Evolutionary conservation across 1,140 invertebrate species (phyloP).

Genomic region (Ctenoplectra terminalis): DNA sequence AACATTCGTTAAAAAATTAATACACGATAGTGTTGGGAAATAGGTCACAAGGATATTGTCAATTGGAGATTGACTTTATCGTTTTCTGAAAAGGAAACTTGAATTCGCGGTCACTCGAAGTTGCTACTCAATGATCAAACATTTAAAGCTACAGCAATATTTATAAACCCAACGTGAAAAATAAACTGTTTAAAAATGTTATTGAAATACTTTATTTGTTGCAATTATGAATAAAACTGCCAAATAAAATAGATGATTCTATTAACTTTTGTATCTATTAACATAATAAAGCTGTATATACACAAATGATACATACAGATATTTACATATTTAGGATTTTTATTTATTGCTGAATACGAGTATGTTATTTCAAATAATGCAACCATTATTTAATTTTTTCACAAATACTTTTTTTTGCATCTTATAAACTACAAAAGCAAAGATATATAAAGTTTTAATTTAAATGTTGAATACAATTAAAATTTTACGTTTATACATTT

Average conservation of each 20-base stretch:
- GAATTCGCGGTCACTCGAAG: not conserved
- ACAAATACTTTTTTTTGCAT: no score
- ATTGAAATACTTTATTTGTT: conserved; percentile 1
- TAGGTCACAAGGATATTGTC: conserved; percentile 15
- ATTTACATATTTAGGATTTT: not conserved
- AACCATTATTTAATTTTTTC: no score
- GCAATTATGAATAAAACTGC: conserved; percentile 18
- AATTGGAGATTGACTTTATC: not conserved
- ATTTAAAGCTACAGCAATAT: conserved; percentile 13
- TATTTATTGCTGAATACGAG: no score
- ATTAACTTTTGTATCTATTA: conserved; percentile 11
- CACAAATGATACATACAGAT: not conserved
- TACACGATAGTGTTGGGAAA: conserved; percentile 20
- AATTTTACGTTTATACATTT: no score
- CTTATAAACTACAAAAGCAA: no score
- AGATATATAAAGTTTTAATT: no score
- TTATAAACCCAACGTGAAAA: conserved; percentile 26
- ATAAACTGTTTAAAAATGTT: not conserved
- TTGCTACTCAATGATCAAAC: not conserved
- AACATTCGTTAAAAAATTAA: not conserved
- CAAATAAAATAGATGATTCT: conserved; percentile 26
- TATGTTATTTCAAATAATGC: no score
- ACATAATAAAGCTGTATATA: not conserved
- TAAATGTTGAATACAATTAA: no score
- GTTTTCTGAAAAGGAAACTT: not conserved